Conservation (phyloP, 2,888 invertebrate genomes). For the Acanthosepion lycidas region DNA sequence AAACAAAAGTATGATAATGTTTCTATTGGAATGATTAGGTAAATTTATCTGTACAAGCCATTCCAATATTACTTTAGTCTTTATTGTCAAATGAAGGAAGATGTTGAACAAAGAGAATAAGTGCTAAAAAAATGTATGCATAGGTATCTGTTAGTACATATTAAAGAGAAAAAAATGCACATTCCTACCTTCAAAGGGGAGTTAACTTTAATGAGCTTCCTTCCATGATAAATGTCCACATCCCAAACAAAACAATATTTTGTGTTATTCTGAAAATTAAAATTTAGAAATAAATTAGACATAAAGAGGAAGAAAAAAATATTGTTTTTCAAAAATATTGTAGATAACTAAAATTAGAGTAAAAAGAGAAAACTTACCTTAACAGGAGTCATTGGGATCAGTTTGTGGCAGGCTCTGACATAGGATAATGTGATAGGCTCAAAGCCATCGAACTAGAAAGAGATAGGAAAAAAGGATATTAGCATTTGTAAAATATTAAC, state of each 20-base stretch:
- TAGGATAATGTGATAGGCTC: conserved; percentile 71
- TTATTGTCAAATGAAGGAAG: too few species aligned
- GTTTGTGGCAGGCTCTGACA: conserved; percentile 67
- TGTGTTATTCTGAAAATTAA: conserved; percentile 75
- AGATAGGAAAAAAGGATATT: not conserved
- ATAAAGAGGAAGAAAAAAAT: not conserved
- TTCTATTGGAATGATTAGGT: too few species aligned
- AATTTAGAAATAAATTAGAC: not conserved
- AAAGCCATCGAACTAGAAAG: conserved; percentile 72
- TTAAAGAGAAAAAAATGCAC: not conserved
- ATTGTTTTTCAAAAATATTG: not conserved
- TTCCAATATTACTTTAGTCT: too few species aligned
- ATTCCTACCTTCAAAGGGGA: conserved; percentile 83
- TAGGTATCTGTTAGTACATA: not conserved
- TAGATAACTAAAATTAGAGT: not conserved
- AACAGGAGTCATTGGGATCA: conserved; percentile 72
- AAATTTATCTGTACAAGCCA: too few species aligned
- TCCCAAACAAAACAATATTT: conserved; percentile 83
- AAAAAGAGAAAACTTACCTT: conserved; percentile 62
- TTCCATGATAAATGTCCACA: conserved; percentile 79
- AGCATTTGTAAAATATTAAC: not conserved
- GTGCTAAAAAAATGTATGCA: too few species aligned
- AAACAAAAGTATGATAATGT: too few species aligned
- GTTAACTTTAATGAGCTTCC: conserved; percentile 80
- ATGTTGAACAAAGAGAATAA: too few species aligned